phyloP scores from a whole-genome alignment of 2,797 vertebrate genomes.

The Notoglanidium macrostoma region DNA sequence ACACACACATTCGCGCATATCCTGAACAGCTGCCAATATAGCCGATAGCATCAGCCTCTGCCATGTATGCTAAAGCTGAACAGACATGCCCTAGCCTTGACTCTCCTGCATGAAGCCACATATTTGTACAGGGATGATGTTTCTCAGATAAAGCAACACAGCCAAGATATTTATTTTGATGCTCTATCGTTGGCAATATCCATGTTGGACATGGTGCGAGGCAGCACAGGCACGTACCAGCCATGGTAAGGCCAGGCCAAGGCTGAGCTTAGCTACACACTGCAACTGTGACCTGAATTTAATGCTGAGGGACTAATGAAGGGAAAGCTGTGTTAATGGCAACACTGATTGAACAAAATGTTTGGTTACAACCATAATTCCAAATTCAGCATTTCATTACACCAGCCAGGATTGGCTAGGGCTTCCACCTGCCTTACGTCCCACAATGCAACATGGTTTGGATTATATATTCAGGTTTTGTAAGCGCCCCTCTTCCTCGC shows the following conservation, averaged over 20 bases:
- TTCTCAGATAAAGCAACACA: constrained; percentile 41
- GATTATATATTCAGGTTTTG: not conserved
- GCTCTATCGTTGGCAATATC: constrained; percentile 42
- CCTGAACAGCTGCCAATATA: constrained; percentile 37
- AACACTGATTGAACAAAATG: not conserved
- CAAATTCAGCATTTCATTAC: not conserved
- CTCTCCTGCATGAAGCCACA: constrained; percentile 31
- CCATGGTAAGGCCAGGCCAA: constrained; percentile 44
- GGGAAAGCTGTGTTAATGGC: constrained; percentile 41
- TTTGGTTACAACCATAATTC: not conserved
- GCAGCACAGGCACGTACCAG: constrained; percentile 26
- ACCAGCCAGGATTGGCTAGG: not conserved
- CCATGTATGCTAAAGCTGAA: constrained; percentile 25
- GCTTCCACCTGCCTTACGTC: not conserved
- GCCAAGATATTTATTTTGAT: constrained; percentile 40
- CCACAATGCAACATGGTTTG: not conserved
- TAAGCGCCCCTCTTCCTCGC: not conserved
- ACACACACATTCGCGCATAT: constrained; percentile 18
- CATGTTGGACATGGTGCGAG: constrained; percentile 4
- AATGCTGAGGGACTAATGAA: constrained; percentile 43
- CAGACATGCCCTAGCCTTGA: constrained; percentile 33
- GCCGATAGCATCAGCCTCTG: constrained; percentile 22
- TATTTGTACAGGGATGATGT: constrained; percentile 37
- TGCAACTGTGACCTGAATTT: constrained; percentile 29
- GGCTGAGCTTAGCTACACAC: constrained; percentile 36